Evolutionary conservation across 2,113 vertebrate species (phyloP).

Genomic region (Datnioides undecimradiatus): DNA sequence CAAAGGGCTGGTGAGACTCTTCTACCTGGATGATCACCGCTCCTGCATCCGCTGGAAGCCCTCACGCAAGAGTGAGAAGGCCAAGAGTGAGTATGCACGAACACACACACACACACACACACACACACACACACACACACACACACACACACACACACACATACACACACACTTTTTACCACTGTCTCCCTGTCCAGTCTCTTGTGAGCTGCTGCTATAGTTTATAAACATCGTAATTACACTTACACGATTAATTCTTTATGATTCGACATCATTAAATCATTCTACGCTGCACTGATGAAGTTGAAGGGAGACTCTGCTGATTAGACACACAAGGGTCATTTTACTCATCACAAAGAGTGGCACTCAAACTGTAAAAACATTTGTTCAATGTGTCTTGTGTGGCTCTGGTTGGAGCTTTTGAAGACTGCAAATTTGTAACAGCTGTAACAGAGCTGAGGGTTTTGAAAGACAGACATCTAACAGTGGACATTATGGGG

Average conservation of each 20-base stretch:
- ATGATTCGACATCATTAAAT: background rate
- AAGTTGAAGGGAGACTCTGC: background rate
- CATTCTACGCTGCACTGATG: background rate
- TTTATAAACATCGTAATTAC: background rate
- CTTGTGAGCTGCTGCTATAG: background rate
- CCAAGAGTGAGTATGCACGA: conserved; percentile 90
- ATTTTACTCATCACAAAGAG: background rate
- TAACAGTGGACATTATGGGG: background rate
- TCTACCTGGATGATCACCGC: conserved; percentile 98
- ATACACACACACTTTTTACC: background rate
- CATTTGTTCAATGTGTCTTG: background rate
- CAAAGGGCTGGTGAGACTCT: conserved; percentile 96
- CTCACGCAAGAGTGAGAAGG: conserved; percentile 97
- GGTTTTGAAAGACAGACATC: background rate
- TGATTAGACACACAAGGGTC: background rate
- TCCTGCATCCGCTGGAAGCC: conserved; percentile 97
- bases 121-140: background rate
- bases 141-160: background rate
- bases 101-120: background rate
- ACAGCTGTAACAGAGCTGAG: background rate
- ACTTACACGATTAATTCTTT: background rate
- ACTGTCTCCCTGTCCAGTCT: background rate
- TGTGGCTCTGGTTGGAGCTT: background rate
- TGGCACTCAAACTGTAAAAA: background rate
- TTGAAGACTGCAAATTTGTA: background rate